phyloP scores from a whole-genome alignment of 37 sponge, comb jelly and placozoan species.

The Oopsacas minuta region DNA sequence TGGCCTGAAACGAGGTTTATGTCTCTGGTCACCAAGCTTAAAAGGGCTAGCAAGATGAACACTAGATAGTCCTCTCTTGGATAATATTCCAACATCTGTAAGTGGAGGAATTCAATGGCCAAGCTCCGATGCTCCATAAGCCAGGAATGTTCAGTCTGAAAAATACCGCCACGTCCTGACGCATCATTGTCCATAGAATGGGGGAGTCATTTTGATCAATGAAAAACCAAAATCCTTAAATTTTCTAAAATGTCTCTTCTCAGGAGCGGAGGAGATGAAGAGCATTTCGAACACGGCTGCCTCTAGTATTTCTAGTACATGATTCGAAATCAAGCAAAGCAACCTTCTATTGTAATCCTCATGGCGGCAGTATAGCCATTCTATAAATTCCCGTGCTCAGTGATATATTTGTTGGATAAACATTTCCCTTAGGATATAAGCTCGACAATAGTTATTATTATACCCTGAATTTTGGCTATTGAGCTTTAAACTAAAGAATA shows the following conservation, averaged over 20 bases:
- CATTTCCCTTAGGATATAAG: too few relatives aligned
- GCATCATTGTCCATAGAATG: background rate
- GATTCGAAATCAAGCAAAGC: background rate
- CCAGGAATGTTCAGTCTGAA: constrained; percentile 11
- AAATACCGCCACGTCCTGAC: background rate
- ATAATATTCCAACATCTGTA: constrained; percentile 17
- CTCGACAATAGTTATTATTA: too few relatives aligned
- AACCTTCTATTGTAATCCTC: constrained; percentile 11
- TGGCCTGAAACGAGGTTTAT: constrained; percentile 17
- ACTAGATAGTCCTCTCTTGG: constrained; percentile 4
- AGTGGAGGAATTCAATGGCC: background rate
- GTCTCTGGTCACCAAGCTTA: background rate
- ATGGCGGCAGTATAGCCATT: background rate
- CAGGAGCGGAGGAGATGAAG: background rate
- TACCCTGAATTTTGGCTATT: too few relatives aligned
- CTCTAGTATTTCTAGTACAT: background rate
- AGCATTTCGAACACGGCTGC: constrained; percentile 18
- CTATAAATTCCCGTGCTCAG: background rate
- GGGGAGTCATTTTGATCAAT: background rate
- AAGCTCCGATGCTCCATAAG: background rate
- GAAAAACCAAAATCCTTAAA: constrained; percentile 18
- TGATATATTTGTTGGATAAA: too few relatives aligned
- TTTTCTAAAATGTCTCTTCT: background rate
- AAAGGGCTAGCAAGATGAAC: constrained; percentile 13
- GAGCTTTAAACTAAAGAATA: too few relatives aligned